A percentile compares a stretch with the other conserved stretches of the same genome.
phyloP scores from a whole-genome alignment of 1,140 invertebrate species.

The Nasonia giraulti region DNA sequence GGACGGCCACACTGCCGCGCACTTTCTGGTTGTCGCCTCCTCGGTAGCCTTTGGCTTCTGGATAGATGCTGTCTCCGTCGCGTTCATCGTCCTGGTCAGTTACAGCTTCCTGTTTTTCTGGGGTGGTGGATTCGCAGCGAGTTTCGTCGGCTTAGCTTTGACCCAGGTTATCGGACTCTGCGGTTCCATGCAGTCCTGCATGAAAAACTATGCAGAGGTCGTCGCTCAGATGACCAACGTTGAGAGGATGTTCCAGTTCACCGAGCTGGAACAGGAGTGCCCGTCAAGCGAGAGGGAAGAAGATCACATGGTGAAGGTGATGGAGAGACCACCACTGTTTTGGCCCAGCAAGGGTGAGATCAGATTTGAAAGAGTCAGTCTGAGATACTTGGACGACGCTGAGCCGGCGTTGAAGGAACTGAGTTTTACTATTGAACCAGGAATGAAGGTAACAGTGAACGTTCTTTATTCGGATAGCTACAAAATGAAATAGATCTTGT shows the following conservation, averaged over 20 bases:
- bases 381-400: conserved; percentile 75
- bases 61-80: conserved; percentile 83
- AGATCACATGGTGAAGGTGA: conserved; percentile 48
- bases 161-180: conserved; percentile 76
- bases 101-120: conserved; percentile 82
- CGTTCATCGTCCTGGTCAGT: conserved; percentile 80
- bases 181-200: conserved; percentile 83
- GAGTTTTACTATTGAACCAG: conserved; percentile 72
- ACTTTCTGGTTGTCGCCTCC: conserved; percentile 83
- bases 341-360: conserved; percentile 86
- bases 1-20: conserved; percentile 77
- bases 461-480: not conserved
- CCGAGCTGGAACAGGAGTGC: conserved; percentile 72
- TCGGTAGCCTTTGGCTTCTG: conserved; percentile 87
- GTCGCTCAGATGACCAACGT: conserved; percentile 87
- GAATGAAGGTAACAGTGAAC: conserved; percentile 68
- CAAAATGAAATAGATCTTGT: not conserved
- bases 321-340: conserved; percentile 65
- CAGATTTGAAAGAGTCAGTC: conserved; percentile 73
- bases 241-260: conserved; percentile 86
- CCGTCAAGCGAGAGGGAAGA: conserved; percentile 73
- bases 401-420: conserved; percentile 77
- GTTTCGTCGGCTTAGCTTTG: conserved; percentile 76
- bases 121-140: conserved; percentile 61
- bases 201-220: conserved; percentile 84